Percentiles rank a stretch among this genome's conserved stretches.
Evolutionary conservation across 2,888 invertebrate genomes (phyloP).

Genomic region (Blera fallax): DNA sequence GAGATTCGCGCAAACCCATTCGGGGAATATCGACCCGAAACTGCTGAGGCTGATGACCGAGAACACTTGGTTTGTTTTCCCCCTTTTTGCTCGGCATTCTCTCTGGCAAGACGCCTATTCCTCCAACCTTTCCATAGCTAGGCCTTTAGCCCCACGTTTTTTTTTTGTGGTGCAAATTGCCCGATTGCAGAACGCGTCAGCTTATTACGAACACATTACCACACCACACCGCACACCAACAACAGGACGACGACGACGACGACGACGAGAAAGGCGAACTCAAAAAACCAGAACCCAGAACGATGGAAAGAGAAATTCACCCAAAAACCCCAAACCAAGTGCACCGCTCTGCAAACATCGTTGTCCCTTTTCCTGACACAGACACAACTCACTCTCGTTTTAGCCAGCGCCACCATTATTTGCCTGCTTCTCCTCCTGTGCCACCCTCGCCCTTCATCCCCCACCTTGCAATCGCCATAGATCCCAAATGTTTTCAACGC

Average conservation of each 20-base stretch:
- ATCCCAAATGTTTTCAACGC: slow-evolving; percentile 55
- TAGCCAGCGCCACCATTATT: slow-evolving; percentile 48
- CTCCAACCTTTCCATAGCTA: slow-evolving; percentile 4
- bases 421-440: slow-evolving; percentile 6
- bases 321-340: slow-evolving; percentile 70
- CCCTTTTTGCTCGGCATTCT: slow-evolving; percentile 21
- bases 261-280: not conserved
- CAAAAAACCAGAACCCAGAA: slow-evolving; percentile 5
- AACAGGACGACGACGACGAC: not conserved
- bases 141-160: slow-evolving; percentile 46
- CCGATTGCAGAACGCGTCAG: slow-evolving; percentile 54
- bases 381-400: slow-evolving; percentile 69
- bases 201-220: slow-evolving; percentile 65
- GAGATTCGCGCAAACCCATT: slow-evolving; percentile 34
- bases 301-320: slow-evolving; percentile 63
- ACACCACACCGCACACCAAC: not conserved
- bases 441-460: not conserved
- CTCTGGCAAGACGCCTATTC: slow-evolving; percentile 11
- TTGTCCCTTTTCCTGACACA: slow-evolving; percentile 60
- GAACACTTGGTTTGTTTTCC: slow-evolving; percentile 32
- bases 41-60: slow-evolving; percentile 67
- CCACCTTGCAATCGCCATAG: slow-evolving; percentile 32
- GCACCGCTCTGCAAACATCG: slow-evolving; percentile 31
- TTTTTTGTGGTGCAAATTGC: slow-evolving; percentile 57
- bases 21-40: slow-evolving; percentile 61